phyloP scores from a whole-genome alignment of 2,797 vertebrate species.

The Halcyon chelicuti region DNA sequence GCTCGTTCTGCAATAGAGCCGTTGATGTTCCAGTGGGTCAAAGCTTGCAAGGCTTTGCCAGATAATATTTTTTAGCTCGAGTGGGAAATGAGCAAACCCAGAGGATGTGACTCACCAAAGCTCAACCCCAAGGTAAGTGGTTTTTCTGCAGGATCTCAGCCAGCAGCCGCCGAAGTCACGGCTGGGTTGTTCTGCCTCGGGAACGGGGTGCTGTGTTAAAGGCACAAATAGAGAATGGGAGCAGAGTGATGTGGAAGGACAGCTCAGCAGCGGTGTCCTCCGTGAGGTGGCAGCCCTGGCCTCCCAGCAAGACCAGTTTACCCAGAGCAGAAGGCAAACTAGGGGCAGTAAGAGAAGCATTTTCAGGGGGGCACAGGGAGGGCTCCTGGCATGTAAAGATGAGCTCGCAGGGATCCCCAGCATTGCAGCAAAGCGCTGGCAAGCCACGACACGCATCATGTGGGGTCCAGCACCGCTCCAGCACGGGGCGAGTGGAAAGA shows the following conservation, averaged over 20 bases:
- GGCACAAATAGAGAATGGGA: neutral
- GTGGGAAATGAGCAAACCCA: neutral
- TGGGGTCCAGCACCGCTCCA: neutral
- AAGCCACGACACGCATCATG: accelerated
- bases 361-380: neutral
- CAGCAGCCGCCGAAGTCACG: neutral
- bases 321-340: neutral
- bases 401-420: neutral
- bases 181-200: neutral
- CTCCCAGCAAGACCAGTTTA: neutral
- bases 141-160: neutral
- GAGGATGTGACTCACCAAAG: neutral
- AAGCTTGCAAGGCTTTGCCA: neutral
- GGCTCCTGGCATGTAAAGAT: neutral
- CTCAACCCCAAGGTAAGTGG: neutral
- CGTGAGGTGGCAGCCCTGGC: neutral
- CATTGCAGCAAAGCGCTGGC: neutral
- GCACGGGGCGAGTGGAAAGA: neutral
- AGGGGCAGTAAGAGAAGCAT: neutral
- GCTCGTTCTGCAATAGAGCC: neutral
- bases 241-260: neutral
- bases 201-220: neutral
- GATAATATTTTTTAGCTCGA: neutral
- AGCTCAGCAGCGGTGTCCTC: neutral
- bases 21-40: neutral